phyloP scores from a whole-genome alignment of 2,113 vertebrate species.

The Cinclus cinclus region DNA sequence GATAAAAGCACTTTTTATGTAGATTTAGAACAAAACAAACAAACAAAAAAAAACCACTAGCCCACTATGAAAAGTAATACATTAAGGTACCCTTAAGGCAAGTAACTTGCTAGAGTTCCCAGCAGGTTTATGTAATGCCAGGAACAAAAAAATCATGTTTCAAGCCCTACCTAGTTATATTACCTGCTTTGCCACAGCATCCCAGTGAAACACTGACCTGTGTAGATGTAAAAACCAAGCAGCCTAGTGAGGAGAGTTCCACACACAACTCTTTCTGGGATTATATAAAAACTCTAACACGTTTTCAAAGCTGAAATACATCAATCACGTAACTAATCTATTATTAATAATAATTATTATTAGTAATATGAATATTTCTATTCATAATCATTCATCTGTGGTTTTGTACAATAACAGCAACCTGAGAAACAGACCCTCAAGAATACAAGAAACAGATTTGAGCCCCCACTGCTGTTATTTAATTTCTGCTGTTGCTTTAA shows the following conservation, averaged over 20 bases:
- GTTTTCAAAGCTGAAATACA: background rate
- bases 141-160: background rate
- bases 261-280: background rate
- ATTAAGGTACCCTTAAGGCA: background rate
- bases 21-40: background rate
- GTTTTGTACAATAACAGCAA: background rate
- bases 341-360: background rate
- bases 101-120: background rate
- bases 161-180: background rate
- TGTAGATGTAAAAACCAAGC: accelerated
- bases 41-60: background rate
- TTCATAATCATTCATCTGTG: background rate
- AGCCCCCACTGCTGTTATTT: background rate
- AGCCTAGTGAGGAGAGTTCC: background rate
- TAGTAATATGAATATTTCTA: background rate
- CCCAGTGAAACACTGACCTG: background rate
- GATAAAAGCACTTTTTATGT: background rate
- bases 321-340: background rate
- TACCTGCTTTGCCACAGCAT: background rate
- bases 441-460: background rate
- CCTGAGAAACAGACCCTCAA: background rate
- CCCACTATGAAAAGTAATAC: background rate
- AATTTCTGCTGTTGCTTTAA: background rate
- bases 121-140: background rate
- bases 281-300: background rate